phyloP scores from a whole-genome alignment of 1,140 invertebrate genomes.

The Branchinecta lynchi region DNA sequence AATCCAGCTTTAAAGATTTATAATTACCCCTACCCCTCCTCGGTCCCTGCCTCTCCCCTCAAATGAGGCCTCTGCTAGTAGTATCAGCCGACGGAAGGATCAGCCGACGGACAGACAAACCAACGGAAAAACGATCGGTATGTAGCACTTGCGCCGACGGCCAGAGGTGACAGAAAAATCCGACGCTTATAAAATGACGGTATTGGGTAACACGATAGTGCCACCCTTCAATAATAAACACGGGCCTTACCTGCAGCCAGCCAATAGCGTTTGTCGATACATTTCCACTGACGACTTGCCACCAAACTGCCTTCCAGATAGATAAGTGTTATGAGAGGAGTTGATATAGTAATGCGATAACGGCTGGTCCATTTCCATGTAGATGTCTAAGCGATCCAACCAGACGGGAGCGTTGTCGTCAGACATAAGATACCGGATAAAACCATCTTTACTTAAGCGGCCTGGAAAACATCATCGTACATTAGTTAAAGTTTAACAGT shows the following conservation, averaged over 20 bases:
- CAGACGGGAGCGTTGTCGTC: conserved; percentile 99
- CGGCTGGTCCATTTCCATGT: conserved; percentile 98
- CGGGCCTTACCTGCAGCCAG: conserved; percentile 61
- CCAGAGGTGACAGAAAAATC: no score
- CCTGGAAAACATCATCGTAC: conserved; percentile 28
- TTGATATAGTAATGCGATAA: conserved; percentile 97
- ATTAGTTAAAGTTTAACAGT: no score
- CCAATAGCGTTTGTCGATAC: conserved; percentile 90
- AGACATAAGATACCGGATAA: conserved; percentile 94
- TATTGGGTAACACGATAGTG: no score
- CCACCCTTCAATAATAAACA: neutral
- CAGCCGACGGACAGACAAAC: no score
- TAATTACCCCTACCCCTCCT: no score
- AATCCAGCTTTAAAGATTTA: no score
- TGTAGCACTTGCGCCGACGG: no score
- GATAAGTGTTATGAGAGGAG: conserved; percentile 97
- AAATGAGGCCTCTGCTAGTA: no score
- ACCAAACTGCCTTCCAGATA: conserved; percentile 89
- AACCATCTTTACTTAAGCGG: conserved; percentile 77
- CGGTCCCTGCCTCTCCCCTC: no score
- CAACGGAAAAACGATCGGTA: no score
- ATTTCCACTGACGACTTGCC: conserved; percentile 96
- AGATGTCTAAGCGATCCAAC: conserved; percentile 85
- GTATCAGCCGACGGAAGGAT: no score
- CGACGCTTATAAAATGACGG: no score